A percentile compares a stretch with the other conserved stretches of the same genome.
phyloP scores from a whole-genome alignment of 2,113 vertebrate genomes.

The Microcebus ravelobensis region DNA sequence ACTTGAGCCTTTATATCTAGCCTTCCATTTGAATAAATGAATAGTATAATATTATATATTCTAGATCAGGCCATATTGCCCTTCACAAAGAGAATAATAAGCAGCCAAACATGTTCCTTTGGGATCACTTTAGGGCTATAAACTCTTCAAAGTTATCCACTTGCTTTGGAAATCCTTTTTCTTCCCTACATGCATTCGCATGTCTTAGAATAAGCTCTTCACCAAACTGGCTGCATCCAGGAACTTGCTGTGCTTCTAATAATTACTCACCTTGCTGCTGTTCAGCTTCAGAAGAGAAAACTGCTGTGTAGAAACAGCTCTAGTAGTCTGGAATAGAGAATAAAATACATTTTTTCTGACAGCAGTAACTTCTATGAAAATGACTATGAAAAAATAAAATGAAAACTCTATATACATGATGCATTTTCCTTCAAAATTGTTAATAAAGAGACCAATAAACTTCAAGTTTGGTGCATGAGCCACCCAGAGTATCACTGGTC shows the following conservation, averaged over 20 bases:
- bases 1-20: not conserved
- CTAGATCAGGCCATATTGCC: not conserved
- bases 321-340: slow-evolving; percentile 53
- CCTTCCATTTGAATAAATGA: slow-evolving; percentile 50
- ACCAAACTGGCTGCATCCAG: slow-evolving; percentile 46
- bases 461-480: slow-evolving; percentile 26
- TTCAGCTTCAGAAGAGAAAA: slow-evolving; percentile 75
- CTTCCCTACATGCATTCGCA: slow-evolving; percentile 47
- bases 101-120: slow-evolving; percentile 21
- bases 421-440: slow-evolving; percentile 60
- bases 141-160: slow-evolving; percentile 36
- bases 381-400: slow-evolving; percentile 70
- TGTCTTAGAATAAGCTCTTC: slow-evolving; percentile 56
- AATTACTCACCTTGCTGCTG: slow-evolving; percentile 74
- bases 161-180: slow-evolving; percentile 52
- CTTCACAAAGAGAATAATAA: slow-evolving; percentile 21
- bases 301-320: slow-evolving; percentile 71
- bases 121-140: slow-evolving; percentile 45
- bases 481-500: not conserved
- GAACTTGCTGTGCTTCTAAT: slow-evolving; percentile 71
- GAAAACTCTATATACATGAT: slow-evolving; percentile 36
- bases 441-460: slow-evolving; percentile 38
- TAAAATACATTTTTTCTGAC: slow-evolving; percentile 68
- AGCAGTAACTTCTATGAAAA: slow-evolving; percentile 61
- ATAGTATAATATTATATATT: slow-evolving; percentile 13